Conservation (phyloP, 2,888 invertebrate species). For the Dryobotodes eremita region DNA sequence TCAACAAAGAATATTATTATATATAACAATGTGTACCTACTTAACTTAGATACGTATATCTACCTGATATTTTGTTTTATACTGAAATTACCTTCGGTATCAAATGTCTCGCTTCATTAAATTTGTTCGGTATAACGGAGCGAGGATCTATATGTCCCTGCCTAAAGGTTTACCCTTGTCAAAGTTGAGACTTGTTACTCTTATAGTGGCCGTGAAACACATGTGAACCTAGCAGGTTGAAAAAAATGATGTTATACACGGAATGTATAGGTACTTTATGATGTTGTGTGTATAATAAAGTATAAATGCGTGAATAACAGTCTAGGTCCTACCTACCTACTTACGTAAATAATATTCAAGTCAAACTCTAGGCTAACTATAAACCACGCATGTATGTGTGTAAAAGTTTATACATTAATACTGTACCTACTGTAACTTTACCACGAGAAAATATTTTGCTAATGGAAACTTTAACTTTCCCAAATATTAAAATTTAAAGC, state of each 20-base stretch:
- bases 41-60: not conserved
- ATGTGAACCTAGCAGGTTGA: slow-evolving; percentile 16
- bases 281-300: not conserved
- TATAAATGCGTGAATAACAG: not conserved
- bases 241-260: slow-evolving; percentile 8
- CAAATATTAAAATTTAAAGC: not conserved
- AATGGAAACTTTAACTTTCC: not conserved
- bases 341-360: not conserved
- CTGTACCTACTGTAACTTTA: not conserved
- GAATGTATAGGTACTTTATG: not conserved
- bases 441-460: not conserved
- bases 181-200: slow-evolving; percentile 68
- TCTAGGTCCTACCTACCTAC: too few relatives aligned
- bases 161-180: slow-evolving; percentile 72
- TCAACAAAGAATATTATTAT: slow-evolving; percentile 9
- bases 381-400: too few relatives aligned
- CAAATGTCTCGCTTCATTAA: slow-evolving; percentile 69
- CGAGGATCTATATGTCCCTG: slow-evolving; percentile 57
- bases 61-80: slow-evolving; percentile 32
- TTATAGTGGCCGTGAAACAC: slow-evolving; percentile 52
- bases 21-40: not conserved
- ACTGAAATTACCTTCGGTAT: slow-evolving; percentile 50
- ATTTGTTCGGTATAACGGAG: slow-evolving; percentile 65
- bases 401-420: not conserved
- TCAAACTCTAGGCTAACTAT: not conserved